Evolutionary conservation across 2,888 invertebrate genomes (phyloP).

Genomic region (Hemithea aestivaria): DNA sequence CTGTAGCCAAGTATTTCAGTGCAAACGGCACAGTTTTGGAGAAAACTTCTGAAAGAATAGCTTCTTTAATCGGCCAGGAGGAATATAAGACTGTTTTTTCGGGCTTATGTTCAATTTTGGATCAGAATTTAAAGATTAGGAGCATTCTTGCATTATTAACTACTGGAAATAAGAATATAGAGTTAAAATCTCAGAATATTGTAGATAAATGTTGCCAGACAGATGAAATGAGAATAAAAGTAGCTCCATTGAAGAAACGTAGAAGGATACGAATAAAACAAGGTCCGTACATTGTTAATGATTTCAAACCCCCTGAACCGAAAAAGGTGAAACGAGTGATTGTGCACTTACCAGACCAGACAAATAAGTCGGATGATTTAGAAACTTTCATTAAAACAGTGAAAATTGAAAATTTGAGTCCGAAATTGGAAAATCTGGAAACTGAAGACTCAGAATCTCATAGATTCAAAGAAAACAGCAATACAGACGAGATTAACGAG

Average conservation of each 20-base stretch:
- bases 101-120: constrained; percentile 53
- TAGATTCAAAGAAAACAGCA: too few relatives aligned
- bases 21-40: constrained; percentile 26
- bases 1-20: constrained; percentile 42
- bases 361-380: not conserved
- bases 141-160: constrained; percentile 51
- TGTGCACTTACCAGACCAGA: not conserved
- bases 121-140: constrained; percentile 49
- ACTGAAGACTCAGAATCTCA: too few relatives aligned
- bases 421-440: too few relatives aligned
- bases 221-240: constrained; percentile 28
- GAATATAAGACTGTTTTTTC: constrained; percentile 54
- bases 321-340: constrained; percentile 6
- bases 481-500: too few relatives aligned
- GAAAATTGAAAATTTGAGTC: not conserved
- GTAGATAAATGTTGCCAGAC: constrained; percentile 40
- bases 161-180: constrained; percentile 9
- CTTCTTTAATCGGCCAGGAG: constrained; percentile 53
- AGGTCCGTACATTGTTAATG: constrained; percentile 48
- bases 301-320: constrained; percentile 22
- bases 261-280: constrained; percentile 32
- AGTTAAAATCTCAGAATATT: constrained; percentile 16
- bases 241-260: constrained; percentile 19
- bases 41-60: constrained; percentile 49
- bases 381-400: not conserved